Conservation (phyloP, 2,888 invertebrate species). For the Heliconius ismenius region DNA sequence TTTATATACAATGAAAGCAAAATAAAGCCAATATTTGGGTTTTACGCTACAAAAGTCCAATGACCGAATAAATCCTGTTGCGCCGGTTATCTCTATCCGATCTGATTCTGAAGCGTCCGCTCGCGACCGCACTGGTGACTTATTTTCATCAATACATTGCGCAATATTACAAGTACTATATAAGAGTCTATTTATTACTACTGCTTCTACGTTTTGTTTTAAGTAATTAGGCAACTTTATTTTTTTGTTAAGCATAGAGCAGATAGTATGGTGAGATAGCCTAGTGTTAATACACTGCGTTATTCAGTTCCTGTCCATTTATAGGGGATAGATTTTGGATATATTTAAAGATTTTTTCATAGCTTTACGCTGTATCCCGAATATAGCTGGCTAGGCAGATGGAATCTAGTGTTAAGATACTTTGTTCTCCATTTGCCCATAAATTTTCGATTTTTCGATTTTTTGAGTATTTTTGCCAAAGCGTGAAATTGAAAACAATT, state of each 20-base stretch:
- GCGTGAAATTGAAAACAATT: too few species aligned
- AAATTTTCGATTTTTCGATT: too few species aligned
- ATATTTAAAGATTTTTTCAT: too few species aligned
- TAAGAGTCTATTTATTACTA: too few species aligned
- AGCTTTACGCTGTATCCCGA: too few species aligned
- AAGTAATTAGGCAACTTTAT: neutral
- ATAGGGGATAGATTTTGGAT: too few species aligned
- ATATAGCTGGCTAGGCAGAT: too few species aligned
- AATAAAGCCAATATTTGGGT: constrained; percentile 21
- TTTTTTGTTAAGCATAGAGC: too few species aligned
- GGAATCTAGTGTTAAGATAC: too few species aligned
- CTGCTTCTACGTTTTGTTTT: neutral
- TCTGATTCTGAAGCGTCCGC: constrained; percentile 26
- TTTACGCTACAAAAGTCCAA: constrained; percentile 37
- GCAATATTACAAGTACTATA: neutral
- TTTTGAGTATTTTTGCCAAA: too few species aligned
- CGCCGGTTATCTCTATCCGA: constrained; percentile 56
- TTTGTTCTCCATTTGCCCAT: too few species aligned
- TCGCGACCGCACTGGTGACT: constrained; percentile 16
- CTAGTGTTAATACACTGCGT: neutral
- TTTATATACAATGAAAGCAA: constrained; percentile 2
- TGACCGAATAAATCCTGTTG: constrained; percentile 56
- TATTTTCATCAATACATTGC: constrained; percentile 13
- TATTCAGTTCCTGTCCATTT: neutral
- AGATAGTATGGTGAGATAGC: too few species aligned